Conservation (phyloP, 2,888 invertebrate genomes). For the Hydrotaea cyrtoneurina region DNA sequence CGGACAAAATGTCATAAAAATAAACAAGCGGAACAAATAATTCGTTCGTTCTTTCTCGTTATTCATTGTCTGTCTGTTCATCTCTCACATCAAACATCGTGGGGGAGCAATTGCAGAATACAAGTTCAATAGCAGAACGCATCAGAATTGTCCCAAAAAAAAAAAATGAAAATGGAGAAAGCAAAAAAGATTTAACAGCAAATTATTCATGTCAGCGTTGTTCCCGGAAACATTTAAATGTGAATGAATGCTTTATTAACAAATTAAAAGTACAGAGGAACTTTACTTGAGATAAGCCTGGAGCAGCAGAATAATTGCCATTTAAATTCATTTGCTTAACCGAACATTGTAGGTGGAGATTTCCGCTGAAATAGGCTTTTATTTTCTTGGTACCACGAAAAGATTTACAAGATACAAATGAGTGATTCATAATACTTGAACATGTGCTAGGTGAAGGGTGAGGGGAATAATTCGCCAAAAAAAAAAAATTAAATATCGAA, state of each 20-base stretch:
- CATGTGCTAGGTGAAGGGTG: background rate
- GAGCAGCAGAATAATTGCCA: constrained; percentile 1
- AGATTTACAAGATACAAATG: constrained; percentile 25
- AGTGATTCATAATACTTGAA: constrained; percentile 3
- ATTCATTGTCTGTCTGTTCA: background rate
- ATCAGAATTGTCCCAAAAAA: background rate
- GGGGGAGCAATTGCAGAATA: background rate
- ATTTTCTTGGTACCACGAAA: background rate
- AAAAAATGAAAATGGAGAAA: background rate
- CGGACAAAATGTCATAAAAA: constrained; percentile 18
- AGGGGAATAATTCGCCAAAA: too few relatives aligned
- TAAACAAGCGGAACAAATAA: constrained; percentile 23
- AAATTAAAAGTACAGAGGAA: constrained; percentile 23
- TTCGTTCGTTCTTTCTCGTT: background rate
- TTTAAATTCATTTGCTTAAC: constrained; percentile 16
- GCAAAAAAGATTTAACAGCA: background rate
- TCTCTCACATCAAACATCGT: background rate
- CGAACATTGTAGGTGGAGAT: background rate
- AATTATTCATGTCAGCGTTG: background rate
- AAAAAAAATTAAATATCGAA: too few relatives aligned
- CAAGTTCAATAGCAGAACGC: constrained; percentile 5
- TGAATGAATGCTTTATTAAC: constrained; percentile 17
- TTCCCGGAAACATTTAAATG: background rate
- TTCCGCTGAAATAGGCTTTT: constrained; percentile 14
- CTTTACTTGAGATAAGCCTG: background rate